Conservation (phyloP, 2,888 invertebrate genomes). For the Tuta absoluta region DNA sequence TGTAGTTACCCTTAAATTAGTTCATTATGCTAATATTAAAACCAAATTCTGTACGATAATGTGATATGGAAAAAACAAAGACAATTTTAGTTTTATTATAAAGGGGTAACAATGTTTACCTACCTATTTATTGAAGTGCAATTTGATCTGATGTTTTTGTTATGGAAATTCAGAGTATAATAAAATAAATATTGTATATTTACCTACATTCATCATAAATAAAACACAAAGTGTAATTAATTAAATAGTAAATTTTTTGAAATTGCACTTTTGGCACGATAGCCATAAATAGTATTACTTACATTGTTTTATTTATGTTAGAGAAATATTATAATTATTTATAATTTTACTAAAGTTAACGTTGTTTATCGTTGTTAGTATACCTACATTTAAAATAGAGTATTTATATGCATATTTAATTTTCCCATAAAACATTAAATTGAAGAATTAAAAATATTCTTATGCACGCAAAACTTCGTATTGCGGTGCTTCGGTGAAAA, state of each 20-base stretch:
- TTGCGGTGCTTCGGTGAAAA: conserved; percentile 16
- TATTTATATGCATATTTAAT: background rate
- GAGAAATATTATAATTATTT: conserved; percentile 1
- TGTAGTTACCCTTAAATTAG: conserved; percentile 57
- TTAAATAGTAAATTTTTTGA: background rate
- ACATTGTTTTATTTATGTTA: conserved; percentile 33
- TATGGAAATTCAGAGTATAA: conserved; percentile 64
- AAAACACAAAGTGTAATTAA: conserved; percentile 35
- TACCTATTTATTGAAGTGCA: conserved; percentile 46
- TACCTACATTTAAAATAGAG: too few relatives aligned
- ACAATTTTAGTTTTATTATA: conserved; percentile 42
- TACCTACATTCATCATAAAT: conserved; percentile 38
- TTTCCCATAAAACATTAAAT: conserved; percentile 17
- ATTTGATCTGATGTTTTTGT: conserved; percentile 70
- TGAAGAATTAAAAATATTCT: background rate
- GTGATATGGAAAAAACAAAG: conserved; percentile 65
- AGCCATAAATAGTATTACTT: conserved; percentile 43
- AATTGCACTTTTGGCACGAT: conserved; percentile 38
- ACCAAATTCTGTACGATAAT: conserved; percentile 69
- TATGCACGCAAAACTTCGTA: conserved; percentile 9
- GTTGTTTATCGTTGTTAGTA: conserved; percentile 15
- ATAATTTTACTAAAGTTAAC: background rate
- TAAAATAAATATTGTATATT: conserved; percentile 39
- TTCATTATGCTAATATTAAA: conserved; percentile 49
- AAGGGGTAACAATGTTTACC: too few relatives aligned